Percentiles rank a stretch among this genome's conserved stretches.
Conservation (phyloP, 2,113 vertebrate species). For the Ceyx margarethae region DNA sequence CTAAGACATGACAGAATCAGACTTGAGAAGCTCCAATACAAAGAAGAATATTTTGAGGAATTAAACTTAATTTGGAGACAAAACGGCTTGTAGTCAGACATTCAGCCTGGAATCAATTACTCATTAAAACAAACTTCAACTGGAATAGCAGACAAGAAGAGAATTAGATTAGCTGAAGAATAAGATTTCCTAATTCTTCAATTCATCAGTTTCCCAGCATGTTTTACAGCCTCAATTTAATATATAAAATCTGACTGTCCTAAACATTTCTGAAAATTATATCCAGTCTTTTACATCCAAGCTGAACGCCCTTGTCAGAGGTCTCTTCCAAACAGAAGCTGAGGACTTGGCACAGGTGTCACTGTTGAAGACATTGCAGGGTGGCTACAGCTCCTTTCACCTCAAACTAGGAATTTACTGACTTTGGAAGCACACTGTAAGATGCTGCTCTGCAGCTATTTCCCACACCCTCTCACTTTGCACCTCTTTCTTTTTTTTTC, state of each 20-base stretch:
- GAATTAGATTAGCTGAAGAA: neutral
- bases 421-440: neutral
- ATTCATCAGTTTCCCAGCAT: neutral
- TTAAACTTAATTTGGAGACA: neutral
- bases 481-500: neutral
- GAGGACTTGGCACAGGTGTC: neutral
- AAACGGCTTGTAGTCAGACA: neutral
- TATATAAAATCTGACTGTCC: neutral
- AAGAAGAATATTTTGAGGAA: neutral
- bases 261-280: neutral
- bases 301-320: neutral
- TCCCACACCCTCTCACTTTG: neutral
- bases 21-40: neutral
- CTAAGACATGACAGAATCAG: neutral
- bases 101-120: neutral
- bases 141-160: neutral
- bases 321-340: neutral
- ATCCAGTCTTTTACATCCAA: fast-evolving
- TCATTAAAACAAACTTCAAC: neutral
- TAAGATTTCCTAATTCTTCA: neutral
- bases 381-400: neutral
- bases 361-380: neutral
- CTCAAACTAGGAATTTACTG: neutral
- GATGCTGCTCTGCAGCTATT: neutral
- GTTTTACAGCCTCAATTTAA: neutral